Base-by-base conservation (phyloP, 2,888 invertebrate genomes). In the Apodemia zela region DNA sequence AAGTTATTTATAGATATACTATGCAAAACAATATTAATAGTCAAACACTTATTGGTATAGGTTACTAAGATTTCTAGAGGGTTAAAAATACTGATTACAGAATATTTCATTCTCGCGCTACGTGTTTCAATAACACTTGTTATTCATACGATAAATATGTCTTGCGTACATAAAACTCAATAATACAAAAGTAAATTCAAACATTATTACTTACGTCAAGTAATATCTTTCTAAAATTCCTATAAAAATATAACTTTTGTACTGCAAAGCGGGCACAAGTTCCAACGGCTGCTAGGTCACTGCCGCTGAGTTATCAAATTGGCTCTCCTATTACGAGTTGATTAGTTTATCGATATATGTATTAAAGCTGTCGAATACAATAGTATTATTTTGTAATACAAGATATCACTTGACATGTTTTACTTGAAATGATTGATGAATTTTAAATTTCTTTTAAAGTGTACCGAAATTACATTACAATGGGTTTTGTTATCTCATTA, bases 261-360 rank as follows among this genome's bases (percentile, higher is more conserved):
- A 35, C 51, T 49, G 33, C 51, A 59, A 62, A 63, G 63, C 73
- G 76, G 72, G 71, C 75, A 75, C 68, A 69, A 68, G 68, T 69
- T 71, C 65, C 73, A 64, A 70, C 68, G 69, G 67, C 71, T 69
- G 71, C 63, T 66, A 61, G 79, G 80, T 84, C 79, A 89, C 87
- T 89, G 80, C 68, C 75, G 45, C 68, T 76, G 66, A 63, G 75
- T 81, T 82, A 84, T 81, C 79, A 77, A 72, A 73, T 72, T 73
- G 72, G 75, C 71, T 71, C 70, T 70, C 69, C 71, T 79, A 82
- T 83, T 81, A 82, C 74, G 68, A 71, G 70, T 67, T 79, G 84
- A 86, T 87, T 86, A 82, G 65, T 70, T 83, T 89, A 89, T 89
- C 89, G 79, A 72, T 64, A 72, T 73, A 80, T 82, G 82, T 87